phyloP scores from a whole-genome alignment of 2,797 vertebrate genomes.

The Rhinoraja longicauda region DNA sequence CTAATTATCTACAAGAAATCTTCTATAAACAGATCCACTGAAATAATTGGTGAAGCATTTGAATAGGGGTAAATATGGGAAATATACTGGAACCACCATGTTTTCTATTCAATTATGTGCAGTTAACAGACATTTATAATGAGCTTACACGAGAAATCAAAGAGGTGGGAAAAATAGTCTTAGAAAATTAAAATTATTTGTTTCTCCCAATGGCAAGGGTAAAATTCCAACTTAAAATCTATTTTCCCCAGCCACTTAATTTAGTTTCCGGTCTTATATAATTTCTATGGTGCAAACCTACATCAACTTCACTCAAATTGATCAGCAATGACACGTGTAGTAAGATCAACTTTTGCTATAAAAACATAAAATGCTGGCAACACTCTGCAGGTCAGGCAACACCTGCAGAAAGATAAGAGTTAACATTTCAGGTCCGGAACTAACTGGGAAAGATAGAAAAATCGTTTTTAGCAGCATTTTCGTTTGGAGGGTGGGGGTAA shows the following conservation, averaged over 20 bases:
- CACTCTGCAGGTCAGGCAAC: too few relatives aligned
- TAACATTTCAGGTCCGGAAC: too few relatives aligned
- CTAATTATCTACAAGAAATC: not conserved
- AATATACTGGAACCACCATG: not conserved
- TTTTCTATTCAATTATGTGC: not conserved
- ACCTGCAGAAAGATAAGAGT: too few relatives aligned
- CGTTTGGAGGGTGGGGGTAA: too few relatives aligned
- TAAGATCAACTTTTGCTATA: not conserved
- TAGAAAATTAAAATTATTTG: not conserved
- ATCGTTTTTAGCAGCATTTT: too few relatives aligned
- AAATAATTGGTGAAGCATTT: not conserved
- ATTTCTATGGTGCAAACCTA: not conserved
- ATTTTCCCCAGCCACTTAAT: not conserved
- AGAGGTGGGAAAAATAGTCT: too few relatives aligned
- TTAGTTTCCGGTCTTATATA: not conserved
- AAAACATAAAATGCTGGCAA: too few relatives aligned
- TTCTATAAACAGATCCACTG: not conserved
- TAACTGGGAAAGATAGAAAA: too few relatives aligned
- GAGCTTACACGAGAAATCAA: not conserved
- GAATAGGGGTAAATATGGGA: not conserved
- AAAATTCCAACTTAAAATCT: not conserved
- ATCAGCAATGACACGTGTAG: not conserved
- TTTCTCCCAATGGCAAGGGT: not conserved
- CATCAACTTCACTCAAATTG: not conserved
- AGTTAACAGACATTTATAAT: not conserved